These are phyloP conservation scores for Folsomia manolachei DNA, from an alignment of 2,888 invertebrate species.

Conservation along the genomic window DNA sequence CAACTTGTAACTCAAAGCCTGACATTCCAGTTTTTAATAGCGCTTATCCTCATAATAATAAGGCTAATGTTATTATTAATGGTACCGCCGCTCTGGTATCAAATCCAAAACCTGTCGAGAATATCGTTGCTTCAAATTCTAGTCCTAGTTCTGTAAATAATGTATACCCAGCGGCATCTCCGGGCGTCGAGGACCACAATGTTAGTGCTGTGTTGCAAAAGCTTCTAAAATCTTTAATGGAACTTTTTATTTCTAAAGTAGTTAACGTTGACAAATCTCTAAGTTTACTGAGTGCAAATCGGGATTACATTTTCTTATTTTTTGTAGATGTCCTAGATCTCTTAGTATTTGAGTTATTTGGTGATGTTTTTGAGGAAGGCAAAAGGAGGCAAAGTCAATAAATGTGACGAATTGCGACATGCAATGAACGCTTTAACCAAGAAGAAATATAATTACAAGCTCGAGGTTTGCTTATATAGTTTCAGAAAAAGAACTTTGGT, in stretches of 20 bases:
- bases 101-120: background rate
- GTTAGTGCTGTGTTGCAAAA: too few species aligned
- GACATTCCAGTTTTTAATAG: background rate
- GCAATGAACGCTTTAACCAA: too few species aligned
- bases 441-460: too few species aligned
- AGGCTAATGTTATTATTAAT: background rate
- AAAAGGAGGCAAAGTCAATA: too few species aligned
- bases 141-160: background rate
- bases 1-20: constrained; percentile 2
- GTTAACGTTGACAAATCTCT: constrained; percentile 35
- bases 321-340: constrained; percentile 48
- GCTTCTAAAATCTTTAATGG: constrained; percentile 19
- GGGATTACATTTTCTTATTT: constrained; percentile 44
- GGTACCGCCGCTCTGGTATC: too few species aligned
- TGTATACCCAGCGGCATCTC: too few species aligned
- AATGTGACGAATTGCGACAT: too few species aligned
- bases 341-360: constrained; percentile 29
- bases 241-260: constrained; percentile 24
- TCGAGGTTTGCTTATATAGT: too few species aligned
- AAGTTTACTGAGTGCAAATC: constrained; percentile 24
- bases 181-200: too few species aligned
- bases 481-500: too few species aligned
- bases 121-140: background rate
- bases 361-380: background rate
- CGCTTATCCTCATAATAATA: background rate